A percentile compares a stretch with the other conserved stretches of the same genome.
These are phyloP conservation scores for Pteropus rufus DNA, from an alignment of 2,797 vertebrate species.

Conservation along the genomic window DNA sequence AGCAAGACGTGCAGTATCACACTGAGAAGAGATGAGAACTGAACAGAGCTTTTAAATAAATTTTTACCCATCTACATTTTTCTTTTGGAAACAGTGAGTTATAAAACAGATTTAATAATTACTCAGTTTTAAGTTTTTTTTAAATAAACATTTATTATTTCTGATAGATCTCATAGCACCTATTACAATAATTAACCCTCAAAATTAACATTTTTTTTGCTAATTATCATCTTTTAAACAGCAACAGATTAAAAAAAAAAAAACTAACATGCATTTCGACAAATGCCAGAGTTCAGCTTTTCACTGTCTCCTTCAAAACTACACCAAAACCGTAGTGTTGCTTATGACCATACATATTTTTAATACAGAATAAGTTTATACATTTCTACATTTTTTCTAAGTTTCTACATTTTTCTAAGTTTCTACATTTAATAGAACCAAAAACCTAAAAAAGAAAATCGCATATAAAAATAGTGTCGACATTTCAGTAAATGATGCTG, in stretches of 20 bases:
- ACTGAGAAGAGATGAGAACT: neutral
- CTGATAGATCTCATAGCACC: neutral
- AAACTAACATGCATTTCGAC: neutral
- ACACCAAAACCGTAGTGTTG: neutral
- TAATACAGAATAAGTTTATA: neutral
- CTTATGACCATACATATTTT: neutral
- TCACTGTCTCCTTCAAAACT: neutral
- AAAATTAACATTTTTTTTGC: neutral
- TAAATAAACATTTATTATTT: neutral
- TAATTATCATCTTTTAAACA: neutral
- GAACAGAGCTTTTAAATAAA: conserved; percentile 9
- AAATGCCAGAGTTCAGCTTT: conserved; percentile 4
- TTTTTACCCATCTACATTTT: neutral
- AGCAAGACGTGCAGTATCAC: neutral
- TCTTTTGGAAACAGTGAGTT: neutral
- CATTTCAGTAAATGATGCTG: neutral
- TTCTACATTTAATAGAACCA: neutral
- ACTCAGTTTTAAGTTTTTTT: neutral
- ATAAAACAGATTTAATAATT: neutral
- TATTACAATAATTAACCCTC: neutral
- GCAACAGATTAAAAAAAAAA: neutral
- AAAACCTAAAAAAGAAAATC: neutral
- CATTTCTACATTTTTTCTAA: neutral
- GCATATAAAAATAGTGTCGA: neutral
- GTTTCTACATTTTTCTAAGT: neutral